phyloP scores from a whole-genome alignment of 2,888 invertebrate species.

The Xestia ashworthii region DNA sequence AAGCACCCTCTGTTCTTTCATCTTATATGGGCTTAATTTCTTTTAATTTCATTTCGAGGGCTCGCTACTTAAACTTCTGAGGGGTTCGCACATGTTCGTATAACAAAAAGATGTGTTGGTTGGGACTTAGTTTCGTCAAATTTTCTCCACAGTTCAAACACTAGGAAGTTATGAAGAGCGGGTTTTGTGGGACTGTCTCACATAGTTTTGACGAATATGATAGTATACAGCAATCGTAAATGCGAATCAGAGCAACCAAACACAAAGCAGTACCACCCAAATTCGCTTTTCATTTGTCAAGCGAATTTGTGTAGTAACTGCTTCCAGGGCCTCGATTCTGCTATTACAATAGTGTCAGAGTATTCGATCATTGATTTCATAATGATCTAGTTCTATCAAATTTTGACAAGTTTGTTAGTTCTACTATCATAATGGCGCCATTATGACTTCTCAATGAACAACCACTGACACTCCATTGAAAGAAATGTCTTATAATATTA shows the following conservation, averaged over 20 bases:
- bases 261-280: no score
- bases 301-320: background rate
- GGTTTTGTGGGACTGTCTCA: background rate
- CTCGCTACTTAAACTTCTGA: conserved; percentile 2
- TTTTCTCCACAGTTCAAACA: background rate
- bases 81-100: background rate
- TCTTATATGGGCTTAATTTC: conserved; percentile 33
- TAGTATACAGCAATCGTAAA: background rate
- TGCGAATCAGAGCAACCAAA: background rate
- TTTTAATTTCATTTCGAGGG: conserved; percentile 34
- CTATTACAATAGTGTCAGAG: no score
- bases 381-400: no score
- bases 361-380: no score
- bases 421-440: no score
- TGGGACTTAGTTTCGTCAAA: background rate
- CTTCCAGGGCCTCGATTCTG: no score
- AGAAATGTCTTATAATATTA: no score
- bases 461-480: no score
- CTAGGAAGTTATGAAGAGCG: background rate
- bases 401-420: no score
- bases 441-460: no score
- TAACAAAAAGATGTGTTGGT: background rate
- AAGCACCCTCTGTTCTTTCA: conserved; percentile 32
- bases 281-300: background rate
- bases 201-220: background rate